Percentiles rank a stretch among this genome's conserved stretches.
Evolutionary conservation across 2,888 invertebrate genomes (phyloP).

Genomic region (Molanna angustata): DNA sequence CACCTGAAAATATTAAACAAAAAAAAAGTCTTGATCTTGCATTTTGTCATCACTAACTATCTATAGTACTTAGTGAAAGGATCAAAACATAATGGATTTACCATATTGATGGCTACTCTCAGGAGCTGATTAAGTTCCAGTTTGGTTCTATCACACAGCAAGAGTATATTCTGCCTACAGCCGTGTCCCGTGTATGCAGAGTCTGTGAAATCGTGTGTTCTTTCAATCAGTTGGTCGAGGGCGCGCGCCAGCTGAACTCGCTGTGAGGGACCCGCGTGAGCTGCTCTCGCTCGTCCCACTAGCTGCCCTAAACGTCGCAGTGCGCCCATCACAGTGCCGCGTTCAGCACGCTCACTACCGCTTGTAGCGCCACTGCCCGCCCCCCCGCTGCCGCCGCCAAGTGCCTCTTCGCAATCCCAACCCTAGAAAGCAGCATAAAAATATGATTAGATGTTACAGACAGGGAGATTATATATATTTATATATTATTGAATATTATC

Average conservation of each 20-base stretch:
- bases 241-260: constrained; percentile 83
- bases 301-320: constrained; percentile 82
- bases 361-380: constrained; percentile 56
- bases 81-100: no score
- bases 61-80: no score
- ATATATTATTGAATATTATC: no score
- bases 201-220: constrained; percentile 98
- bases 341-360: constrained; percentile 45
- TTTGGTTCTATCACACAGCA: constrained; percentile 84
- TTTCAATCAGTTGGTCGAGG: constrained; percentile 87
- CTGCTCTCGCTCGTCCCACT: constrained; percentile 82
- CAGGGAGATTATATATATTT: no score
- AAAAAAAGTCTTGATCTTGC: no score
- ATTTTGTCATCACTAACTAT: no score
- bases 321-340: constrained; percentile 74
- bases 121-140: constrained; percentile 89
- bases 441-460: no score
- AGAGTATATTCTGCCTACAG: constrained; percentile 91
- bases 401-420: constrained; percentile 31
- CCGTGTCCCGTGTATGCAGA: constrained; percentile 98
- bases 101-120: constrained; percentile 79
- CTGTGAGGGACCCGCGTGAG: constrained; percentile 52
- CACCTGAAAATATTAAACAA: no score
- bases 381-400: constrained; percentile 39
- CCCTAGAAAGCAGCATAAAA: no score